Evolutionary conservation across 2,113 vertebrate species (phyloP), one percentile per base, ranked within the genome.

Genomic region (Sander lucioperca): DNA sequence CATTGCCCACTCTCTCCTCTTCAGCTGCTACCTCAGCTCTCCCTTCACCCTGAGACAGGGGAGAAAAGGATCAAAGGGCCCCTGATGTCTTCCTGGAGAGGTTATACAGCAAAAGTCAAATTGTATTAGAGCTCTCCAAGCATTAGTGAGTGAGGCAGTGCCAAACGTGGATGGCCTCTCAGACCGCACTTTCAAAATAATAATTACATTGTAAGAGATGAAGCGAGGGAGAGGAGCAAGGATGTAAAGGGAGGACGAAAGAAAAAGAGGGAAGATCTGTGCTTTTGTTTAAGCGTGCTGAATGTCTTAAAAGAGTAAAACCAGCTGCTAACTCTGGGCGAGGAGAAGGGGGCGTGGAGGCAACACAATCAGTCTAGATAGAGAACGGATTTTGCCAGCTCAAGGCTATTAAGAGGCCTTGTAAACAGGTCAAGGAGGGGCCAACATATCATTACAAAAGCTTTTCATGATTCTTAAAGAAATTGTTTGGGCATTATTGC

Each of bases 21-120:
- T 61, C 45, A 12, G 45, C 63, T 59, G 47, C 70, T 77, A 64
- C 76, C 64, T 79, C 69, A 57, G 62, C 69, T 56, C 65, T 58
- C 47, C 77, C 83, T 69, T 86, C 80, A 80, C 80, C 71, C 76
- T 30, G 8, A 84, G 61, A 64, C 62, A 68, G 71, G 27, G 33
- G 23, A 77, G 73, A 5, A 27, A 30, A 62, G 72, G 79, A 87
- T 89, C 82, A 88, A 87, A 89, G 86, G 59, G 80, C 72, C 80
- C 87, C 84, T 88, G 88, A 90, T 89, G 90, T 90, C 88, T 91
- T 83, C 89, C 91, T 84, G 76, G 88, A 91, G 88, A 89, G 83
- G 82, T 87, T 90, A 80, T 86, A 89, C 91, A 90, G 86, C 84
- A 86, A 82, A 93, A 95, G 94, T 94, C 93, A 91, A 88, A 91